Base-by-base conservation (phyloP, 2,888 invertebrate genomes). In the Flexamia atlantica region DNA sequence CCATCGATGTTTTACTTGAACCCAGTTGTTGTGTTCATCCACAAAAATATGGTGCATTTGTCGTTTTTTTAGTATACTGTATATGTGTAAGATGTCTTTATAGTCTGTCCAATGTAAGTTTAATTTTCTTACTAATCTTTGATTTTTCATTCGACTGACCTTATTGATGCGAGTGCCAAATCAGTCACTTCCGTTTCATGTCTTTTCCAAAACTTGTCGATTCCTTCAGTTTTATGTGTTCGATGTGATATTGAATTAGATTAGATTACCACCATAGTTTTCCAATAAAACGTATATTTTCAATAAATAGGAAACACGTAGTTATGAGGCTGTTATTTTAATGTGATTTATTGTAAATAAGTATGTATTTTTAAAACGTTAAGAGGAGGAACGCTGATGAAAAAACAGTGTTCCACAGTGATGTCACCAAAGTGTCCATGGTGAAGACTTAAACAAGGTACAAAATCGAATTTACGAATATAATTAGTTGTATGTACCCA, bases 31-130 rank as follows among this genome's bases (percentile, higher is more conserved):
- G 74, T 83, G 82, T 83, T 83, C 82, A 83, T 57, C 42, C 53
- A 25, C 74, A 83, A 60, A 72, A 83, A 83, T n/a, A n/a, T 82
- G 82, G 82, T 83, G 82, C 82, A 83, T 83, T 83, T 83, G 82
- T 83, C 74, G 74, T 46, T 83, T 83, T 50, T 81, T 82, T 72
- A 53, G 57, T 40, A 74, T 83, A 70, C 36, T 74, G 82, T 83
- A 82, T 82, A 74, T 83, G 40, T 83, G 74, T 82, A 82, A 74
- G 57, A 40, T 83, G 82, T 83, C 74, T 83, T 50, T 83, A 83
- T 83, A 74, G 60, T 83, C 82, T 83, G 82, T 83, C 82, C 82
- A 81, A 81, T 64, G 68, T 81, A 81, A 64, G 40, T 81, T 81
- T 64, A 64, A 60, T 81, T 68, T 60, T 36, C 46, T 64, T 81